Conservation (phyloP, 2,113 vertebrate genomes). For the Cinclus cinclus region DNA sequence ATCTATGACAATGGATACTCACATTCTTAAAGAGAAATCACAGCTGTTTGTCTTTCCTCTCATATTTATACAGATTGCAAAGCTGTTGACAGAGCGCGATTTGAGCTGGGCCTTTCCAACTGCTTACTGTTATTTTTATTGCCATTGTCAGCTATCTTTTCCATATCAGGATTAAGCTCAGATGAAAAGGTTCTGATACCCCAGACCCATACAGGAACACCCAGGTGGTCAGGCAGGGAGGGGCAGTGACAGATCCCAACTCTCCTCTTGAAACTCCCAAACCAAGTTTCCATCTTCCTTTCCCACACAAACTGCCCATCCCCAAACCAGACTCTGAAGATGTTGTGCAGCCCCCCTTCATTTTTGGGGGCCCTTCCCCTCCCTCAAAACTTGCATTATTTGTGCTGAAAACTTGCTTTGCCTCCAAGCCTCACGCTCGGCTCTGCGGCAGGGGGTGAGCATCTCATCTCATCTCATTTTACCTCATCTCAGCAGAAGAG, state of each 20-base stretch:
- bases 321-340: background rate
- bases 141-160: conserved; percentile 50
- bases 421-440: background rate
- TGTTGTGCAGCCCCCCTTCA: background rate
- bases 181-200: background rate
- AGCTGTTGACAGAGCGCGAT: conserved; percentile 56
- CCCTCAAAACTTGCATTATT: background rate
- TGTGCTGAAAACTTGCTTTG: background rate
- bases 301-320: fast-evolving
- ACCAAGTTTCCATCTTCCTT: background rate
- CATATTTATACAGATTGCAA: conserved; percentile 61
- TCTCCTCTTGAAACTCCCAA: background rate
- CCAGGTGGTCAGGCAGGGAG: background rate
- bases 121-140: conserved; percentile 45
- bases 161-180: background rate
- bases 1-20: conserved; percentile 38
- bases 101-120: conserved; percentile 39
- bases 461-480: background rate
- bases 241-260: fast-evolving
- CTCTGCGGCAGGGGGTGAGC: background rate
- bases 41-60: conserved; percentile 57
- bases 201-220: background rate
- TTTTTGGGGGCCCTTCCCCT: background rate
- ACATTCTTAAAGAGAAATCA: conserved; percentile 65
- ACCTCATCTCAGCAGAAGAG: background rate